Base-by-base conservation (phyloP, 37 sponge, comb jelly and placozoan species). In the Beroe forskalii region DNA sequence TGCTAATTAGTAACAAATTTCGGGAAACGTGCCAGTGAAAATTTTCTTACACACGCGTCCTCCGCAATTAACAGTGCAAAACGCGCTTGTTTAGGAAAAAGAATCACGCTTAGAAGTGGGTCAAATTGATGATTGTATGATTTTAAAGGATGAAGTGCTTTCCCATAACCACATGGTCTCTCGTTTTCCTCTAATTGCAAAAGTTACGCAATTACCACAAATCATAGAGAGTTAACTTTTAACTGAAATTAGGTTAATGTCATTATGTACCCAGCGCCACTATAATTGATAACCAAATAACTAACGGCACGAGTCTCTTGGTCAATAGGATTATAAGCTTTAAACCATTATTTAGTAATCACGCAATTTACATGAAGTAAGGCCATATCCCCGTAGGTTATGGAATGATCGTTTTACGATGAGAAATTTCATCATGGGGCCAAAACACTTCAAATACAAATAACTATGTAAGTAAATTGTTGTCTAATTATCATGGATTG, bases 21-120 rank as follows among this genome's bases (percentile, higher is more conserved):
- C 28, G 38, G 40, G 28, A 44, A 44, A 44, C 86, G 86, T 80
- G 86, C 86, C 86, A 80, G 86, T 80, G 86, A 80, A 80, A 72
- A 80, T 48, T 48, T 48, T 48, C 12, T 48, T 6, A 48, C 12
- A 48, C 37, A 80, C 35, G 72, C 72, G 33, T 69, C 72, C 32
- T 69, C 72, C 55, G 55, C 55, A 48, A 48, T 48, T 48, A 48
- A 48, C 55, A 48, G 55, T 48, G 55, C 55, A 48, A 33, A 69
- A 69, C 72, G 72, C 72, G 72, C 19, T 48, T 48, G 55, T 48
- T 48, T 48, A 12, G 55, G 27, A 69, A 19, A 14, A 6, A 36
- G 38, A 69, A 31, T 69, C 72, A 69, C 72, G 72, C 72, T 69
- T 69, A 69, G 32, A 36, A 69, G 72, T 69, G 72, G 28, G 72